Evolutionary conservation across 2,113 vertebrate species (phyloP).

Genomic region (Herpetotheres cachinnans): DNA sequence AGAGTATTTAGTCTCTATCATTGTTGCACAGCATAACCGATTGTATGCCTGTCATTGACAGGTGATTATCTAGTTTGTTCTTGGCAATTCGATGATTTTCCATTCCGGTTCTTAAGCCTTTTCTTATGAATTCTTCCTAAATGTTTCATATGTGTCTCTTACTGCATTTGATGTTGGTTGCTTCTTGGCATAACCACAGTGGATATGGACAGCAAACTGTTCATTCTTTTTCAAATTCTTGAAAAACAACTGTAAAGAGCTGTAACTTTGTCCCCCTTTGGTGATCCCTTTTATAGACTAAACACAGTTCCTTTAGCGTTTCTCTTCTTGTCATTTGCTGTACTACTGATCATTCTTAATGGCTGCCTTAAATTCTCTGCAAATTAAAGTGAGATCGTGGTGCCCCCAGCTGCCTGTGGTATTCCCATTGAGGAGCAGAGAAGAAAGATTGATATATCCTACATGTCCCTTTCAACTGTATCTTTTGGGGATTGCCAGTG

Average conservation of each 20-base stretch:
- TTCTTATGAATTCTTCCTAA: neutral
- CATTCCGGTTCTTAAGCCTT: neutral
- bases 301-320: neutral
- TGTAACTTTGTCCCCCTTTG: neutral
- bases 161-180: neutral
- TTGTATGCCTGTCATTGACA: neutral
- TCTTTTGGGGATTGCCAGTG: neutral
- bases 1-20: neutral
- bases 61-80: neutral
- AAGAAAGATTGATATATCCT: neutral
- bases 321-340: neutral
- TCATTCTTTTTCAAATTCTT: neutral
- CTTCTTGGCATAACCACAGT: neutral
- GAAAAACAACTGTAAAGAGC: neutral
- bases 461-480: neutral
- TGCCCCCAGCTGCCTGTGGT: neutral
- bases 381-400: fast-evolving
- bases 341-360: neutral
- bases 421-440: neutral
- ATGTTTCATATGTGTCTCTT: neutral
- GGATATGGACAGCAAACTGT: neutral
- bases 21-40: neutral
- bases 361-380: neutral
- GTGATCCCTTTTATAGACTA: neutral
- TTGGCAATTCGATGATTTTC: neutral